Conservation (phyloP, 2,797 vertebrate species). For the Ctenosaura bakeri region DNA sequence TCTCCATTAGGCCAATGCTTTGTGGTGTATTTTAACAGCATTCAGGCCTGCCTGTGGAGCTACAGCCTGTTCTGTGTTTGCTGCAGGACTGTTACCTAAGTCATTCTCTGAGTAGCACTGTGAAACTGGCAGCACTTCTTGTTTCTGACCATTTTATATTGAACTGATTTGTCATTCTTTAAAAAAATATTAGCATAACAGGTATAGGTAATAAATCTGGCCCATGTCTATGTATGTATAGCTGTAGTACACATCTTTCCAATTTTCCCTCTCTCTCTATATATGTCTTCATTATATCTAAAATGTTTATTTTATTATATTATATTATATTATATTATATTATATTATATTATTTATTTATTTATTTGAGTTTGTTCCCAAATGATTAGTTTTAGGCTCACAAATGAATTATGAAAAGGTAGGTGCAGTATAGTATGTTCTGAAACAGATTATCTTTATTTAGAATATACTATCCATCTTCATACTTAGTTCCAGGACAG, state of each 20-base stretch:
- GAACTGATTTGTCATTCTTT: constrained; percentile 38
- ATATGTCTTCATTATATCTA: neutral
- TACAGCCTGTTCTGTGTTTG: constrained; percentile 26
- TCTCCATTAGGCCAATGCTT: constrained; percentile 60
- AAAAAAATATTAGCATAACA: constrained; percentile 14
- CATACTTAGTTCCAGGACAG: neutral
- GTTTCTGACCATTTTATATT: constrained; percentile 43
- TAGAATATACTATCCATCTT: neutral
- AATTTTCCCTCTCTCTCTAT: neutral
- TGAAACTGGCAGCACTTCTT: constrained; percentile 39
- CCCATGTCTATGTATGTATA: neutral
- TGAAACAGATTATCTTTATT: neutral
- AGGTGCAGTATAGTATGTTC: neutral
- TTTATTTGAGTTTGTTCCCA: neutral
- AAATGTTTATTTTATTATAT: constrained; percentile 15
- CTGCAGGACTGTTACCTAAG: constrained; percentile 28
- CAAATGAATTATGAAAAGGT: neutral
- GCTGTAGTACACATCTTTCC: neutral
- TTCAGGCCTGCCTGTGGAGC: constrained; percentile 50
- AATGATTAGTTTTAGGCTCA: neutral
- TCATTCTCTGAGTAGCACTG: constrained; percentile 5
- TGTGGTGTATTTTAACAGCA: constrained; percentile 43
- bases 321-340: too few relatives aligned
- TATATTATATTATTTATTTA: too few relatives aligned
- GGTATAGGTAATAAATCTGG: constrained; percentile 14